phyloP scores from a whole-genome alignment of 2,797 vertebrate genomes.

The Coreius guichenoti region DNA sequence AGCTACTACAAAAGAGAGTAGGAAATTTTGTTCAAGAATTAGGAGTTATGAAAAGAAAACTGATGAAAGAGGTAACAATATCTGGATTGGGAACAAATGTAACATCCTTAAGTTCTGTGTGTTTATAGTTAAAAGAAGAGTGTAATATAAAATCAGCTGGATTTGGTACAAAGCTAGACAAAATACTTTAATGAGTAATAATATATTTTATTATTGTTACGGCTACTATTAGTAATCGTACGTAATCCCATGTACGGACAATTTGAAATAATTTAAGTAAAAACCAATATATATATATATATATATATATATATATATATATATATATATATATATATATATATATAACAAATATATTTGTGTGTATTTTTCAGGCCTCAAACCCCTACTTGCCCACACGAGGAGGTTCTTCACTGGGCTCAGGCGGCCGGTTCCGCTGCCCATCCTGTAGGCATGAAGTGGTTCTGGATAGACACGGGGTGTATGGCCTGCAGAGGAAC shows the following conservation, averaged over 20 bases:
- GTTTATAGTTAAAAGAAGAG: not conserved
- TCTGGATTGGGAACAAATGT: not conserved
- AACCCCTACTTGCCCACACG: conserved; percentile 92
- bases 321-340: not conserved
- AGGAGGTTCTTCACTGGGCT: conserved; percentile 83
- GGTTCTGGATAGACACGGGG: conserved; percentile 91
- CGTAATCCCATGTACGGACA: not conserved
- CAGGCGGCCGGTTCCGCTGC: conserved; percentile 92
- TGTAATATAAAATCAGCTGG: not conserved
- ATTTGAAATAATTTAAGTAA: not conserved
- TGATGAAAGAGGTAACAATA: not conserved
- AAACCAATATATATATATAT: not conserved
- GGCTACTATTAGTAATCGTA: not conserved
- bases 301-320: not conserved
- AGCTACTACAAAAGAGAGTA: not conserved
- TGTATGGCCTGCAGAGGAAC: conserved; percentile 95
- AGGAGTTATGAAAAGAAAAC: not conserved
- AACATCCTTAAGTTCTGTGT: not conserved
- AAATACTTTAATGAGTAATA: not conserved
- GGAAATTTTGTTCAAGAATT: not conserved
- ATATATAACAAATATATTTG: not conserved
- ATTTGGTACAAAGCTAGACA: not conserved
- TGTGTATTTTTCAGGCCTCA: conserved; percentile 80
- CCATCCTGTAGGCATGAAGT: conserved; percentile 96
- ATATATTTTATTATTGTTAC: not conserved